Conservation (phyloP, 2,888 invertebrate species). For the Caenorhabditis plicata region DNA sequence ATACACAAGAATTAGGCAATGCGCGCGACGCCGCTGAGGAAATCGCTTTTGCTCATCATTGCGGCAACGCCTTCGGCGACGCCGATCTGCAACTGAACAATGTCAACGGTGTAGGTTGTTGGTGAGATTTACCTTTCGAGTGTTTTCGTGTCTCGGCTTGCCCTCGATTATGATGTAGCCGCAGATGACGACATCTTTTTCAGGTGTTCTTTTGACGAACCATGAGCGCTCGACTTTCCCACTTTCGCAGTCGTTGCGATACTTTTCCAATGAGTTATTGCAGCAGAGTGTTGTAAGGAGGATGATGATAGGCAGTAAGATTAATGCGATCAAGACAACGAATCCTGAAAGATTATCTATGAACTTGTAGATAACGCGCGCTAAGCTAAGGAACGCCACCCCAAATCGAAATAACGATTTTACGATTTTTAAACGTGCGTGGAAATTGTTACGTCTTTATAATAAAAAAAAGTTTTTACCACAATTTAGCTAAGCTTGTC, state of each 20-base stretch:
- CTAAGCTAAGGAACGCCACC: too few species aligned
- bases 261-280: conserved; percentile 50
- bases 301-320: conserved; percentile 36
- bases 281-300: conserved; percentile 50
- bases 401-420: too few species aligned
- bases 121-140: conserved; percentile 22
- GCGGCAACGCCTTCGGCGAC: conserved; percentile 21
- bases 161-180: conserved; percentile 46
- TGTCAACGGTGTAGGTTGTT: not conserved
- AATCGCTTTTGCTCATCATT: conserved; percentile 14
- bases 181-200: conserved; percentile 40
- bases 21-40: conserved; percentile 21
- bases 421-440: too few species aligned
- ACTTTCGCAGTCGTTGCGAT: conserved; percentile 40
- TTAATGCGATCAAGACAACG: conserved; percentile 22
- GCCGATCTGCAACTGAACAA: conserved; percentile 17
- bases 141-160: conserved; percentile 12
- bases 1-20: conserved; percentile 14
- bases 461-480: too few species aligned
- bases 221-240: conserved; percentile 31
- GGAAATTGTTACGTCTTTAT: too few species aligned
- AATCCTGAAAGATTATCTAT: conserved; percentile 7
- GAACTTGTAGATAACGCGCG: not conserved
- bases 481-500: too few species aligned
- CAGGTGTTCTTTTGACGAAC: conserved; percentile 39